Percentiles rank a stretch among this genome's conserved stretches.
Conservation (phyloP, 2,113 vertebrate genomes). For the Hydrolagus affinis region DNA sequence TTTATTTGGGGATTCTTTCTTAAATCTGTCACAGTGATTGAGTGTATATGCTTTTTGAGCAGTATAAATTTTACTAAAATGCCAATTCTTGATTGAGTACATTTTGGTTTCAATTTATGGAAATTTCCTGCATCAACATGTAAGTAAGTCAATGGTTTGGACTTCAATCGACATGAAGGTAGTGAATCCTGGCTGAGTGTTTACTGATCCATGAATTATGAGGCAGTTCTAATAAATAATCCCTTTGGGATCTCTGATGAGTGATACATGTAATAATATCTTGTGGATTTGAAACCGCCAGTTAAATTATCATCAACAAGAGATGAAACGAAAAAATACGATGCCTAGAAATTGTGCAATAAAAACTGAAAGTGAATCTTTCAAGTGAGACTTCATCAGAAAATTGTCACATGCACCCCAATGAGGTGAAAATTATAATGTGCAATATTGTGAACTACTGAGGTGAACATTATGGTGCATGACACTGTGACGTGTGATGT, state of each 20-base stretch:
- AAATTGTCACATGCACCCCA: too few relatives aligned
- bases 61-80: neutral
- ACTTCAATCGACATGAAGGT: neutral
- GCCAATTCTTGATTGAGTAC: neutral
- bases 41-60: neutral
- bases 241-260: too few relatives aligned
- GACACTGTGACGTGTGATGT: too few relatives aligned
- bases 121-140: neutral
- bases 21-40: neutral
- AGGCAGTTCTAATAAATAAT: neutral
- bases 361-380: too few relatives aligned
- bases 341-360: too few relatives aligned
- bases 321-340: too few relatives aligned
- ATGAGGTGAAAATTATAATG: too few relatives aligned
- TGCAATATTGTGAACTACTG: too few relatives aligned
- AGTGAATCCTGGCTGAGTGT: neutral
- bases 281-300: too few relatives aligned
- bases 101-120: constrained; percentile 4
- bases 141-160: neutral
- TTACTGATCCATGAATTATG: neutral
- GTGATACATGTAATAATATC: neutral
- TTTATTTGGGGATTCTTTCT: neutral
- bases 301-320: too few relatives aligned
- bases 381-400: too few relatives aligned
- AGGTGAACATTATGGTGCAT: too few relatives aligned